Evolutionary conservation across 2,888 invertebrate species (phyloP), one percentile per base, ranked within the genome.

Genomic region (Cremastinae sp.): DNA sequence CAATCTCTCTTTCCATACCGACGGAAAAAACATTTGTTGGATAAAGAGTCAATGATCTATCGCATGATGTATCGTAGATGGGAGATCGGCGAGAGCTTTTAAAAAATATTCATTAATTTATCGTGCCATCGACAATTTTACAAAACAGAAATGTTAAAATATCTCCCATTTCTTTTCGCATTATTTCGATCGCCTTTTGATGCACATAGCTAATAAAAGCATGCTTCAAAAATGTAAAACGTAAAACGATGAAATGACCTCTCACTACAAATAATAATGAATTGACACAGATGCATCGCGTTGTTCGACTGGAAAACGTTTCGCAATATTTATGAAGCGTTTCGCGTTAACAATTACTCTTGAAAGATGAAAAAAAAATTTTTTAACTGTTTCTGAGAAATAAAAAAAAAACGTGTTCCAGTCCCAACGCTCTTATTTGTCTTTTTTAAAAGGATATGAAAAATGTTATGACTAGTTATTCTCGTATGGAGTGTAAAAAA

Each of bases 161-260:
- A 66, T 68, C 45, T 64, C 43, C 59, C 56, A 56, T 53, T 68
- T 70, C 71, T 66, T 68, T 53, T 66, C 70, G 47, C 41, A 56
- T 70, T 47, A 53, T 70, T 49, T 28, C 12, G 38, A 43, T 54
- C 54, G 61, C 47, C 41, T 34, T 34, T 64, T 70, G 49, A 80
- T 79, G 80, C 80, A 78, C 65, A 75, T 79, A 76, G 68, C 78
- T 80, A 78, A 86, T 84, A 84, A n/a, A n/a, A 75, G 78, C 89
- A 88, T 89, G 89, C 89, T 82, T 78, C 82, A 78, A 82, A 79
- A 59, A 74, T 53, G 66, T 20, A 56, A 64, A 64, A 68, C 22
- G 75, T 65, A 84, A 82, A 81, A 85, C 80, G 83, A 86, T 80
- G 82, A 82, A 81, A 78, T 84, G 82, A 84, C 69, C 79, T 80